phyloP scores from a whole-genome alignment of 2,888 invertebrate genomes.

The Eudasyphora cyanicolor region DNA sequence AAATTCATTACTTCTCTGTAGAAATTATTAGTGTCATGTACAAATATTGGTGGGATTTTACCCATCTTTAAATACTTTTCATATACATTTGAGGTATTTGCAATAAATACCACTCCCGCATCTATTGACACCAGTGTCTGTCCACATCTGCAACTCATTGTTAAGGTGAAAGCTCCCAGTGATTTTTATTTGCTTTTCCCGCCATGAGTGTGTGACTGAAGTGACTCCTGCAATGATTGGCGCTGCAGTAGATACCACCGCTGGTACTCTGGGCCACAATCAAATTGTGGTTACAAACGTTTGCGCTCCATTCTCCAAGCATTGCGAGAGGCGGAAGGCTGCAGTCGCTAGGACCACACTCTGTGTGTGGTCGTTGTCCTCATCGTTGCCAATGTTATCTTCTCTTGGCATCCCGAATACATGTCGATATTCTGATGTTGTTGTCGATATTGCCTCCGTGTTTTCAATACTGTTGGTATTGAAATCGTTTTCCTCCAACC shows the following conservation, averaged over 20 bases:
- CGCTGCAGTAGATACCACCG: neutral
- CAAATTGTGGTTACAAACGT: slow-evolving; percentile 67
- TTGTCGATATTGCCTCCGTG: neutral
- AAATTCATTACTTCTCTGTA: slow-evolving; percentile 40
- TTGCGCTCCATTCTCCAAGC: neutral
- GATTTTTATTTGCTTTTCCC: slow-evolving; percentile 54
- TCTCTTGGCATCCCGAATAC: slow-evolving; percentile 41
- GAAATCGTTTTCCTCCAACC: slow-evolving; percentile 41
- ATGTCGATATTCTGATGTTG: slow-evolving; percentile 27
- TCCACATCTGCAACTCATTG: slow-evolving; percentile 40
- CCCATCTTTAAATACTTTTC: neutral
- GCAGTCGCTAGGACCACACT: neutral
- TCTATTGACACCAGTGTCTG: neutral
- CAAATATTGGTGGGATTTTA: neutral
- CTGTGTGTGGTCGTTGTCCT: slow-evolving; percentile 24
- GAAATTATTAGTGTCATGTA: too few relatives aligned
- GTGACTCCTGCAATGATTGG: slow-evolving; percentile 7
- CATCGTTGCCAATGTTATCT: slow-evolving; percentile 47
- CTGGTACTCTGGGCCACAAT: slow-evolving; percentile 62
- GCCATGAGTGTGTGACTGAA: neutral
- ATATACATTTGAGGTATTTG: neutral
- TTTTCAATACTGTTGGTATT: slow-evolving; percentile 8
- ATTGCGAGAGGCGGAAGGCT: neutral
- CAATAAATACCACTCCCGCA: neutral
- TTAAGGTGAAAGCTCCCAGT: slow-evolving; percentile 63